Conservation (phyloP, 2,797 vertebrate species). For the Sternarchorhynchus goeldii region DNA sequence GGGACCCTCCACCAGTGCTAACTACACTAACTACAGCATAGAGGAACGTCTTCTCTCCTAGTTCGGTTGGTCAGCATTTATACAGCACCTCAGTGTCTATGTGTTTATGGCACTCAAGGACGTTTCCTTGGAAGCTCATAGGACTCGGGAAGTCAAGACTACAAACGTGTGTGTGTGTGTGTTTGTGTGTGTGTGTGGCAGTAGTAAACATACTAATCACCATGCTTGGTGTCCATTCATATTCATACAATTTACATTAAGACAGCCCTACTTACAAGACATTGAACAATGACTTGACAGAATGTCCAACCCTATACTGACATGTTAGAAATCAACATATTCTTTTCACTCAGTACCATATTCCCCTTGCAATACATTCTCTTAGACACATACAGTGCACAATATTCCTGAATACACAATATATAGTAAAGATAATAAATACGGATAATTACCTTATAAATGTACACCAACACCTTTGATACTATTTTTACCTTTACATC, state of each 20-base stretch:
- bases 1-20: not conserved
- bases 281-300: conserved; percentile 20
- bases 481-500: conserved; percentile 44
- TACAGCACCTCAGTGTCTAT: not conserved
- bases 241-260: conserved; percentile 22
- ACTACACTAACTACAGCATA: conserved; percentile 1
- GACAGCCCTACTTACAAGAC: conserved; percentile 17
- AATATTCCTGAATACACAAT: conserved; percentile 67
- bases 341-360: not conserved
- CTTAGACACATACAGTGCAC: conserved; percentile 36
- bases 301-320: conserved; percentile 23
- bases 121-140: conserved; percentile 8
- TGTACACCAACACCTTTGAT: conserved; percentile 58
- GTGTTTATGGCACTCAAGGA: conserved; percentile 8
- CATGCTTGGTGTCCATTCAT: conserved; percentile 30
- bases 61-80: not conserved
- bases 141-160: not conserved
- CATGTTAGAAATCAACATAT: not conserved
- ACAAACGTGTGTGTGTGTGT: not conserved
- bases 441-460: conserved; percentile 60
- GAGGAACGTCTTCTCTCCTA: not conserved
- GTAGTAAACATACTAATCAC: conserved; percentile 29
- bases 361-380: conserved; percentile 19
- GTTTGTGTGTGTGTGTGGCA: conserved; percentile 13
- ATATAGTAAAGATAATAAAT: conserved; percentile 71